Conservation (phyloP, 1,140 invertebrate species). For the Penaeus chinensis region DNA sequence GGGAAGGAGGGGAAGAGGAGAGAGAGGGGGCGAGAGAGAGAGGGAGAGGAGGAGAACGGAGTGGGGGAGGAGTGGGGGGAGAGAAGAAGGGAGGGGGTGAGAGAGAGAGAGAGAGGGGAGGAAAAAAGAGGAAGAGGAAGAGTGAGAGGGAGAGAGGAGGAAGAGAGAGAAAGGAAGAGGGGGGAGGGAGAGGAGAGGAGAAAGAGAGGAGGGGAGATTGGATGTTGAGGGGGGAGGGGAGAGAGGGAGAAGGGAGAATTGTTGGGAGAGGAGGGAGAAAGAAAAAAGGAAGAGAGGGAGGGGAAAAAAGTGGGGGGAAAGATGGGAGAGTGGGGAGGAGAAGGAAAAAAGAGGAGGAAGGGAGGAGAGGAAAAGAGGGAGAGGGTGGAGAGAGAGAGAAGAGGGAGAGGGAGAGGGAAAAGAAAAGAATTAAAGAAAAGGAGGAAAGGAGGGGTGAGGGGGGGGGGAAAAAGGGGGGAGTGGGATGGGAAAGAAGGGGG, state of each 20-base stretch:
- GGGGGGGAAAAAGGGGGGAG: not conserved
- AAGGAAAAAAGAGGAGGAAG: not conserved
- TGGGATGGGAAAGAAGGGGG: not conserved
- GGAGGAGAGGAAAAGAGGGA: not conserved
- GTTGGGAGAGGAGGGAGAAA: not conserved
- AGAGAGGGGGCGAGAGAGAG: not conserved
- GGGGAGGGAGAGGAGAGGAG: not conserved
- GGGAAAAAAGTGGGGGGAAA: not conserved
- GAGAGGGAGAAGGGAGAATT: not conserved
- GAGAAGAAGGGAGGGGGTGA: not conserved
- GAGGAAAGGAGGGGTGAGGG: not conserved
- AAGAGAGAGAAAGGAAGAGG: not conserved
- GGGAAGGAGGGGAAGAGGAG: not conserved
- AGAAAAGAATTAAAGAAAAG: not conserved
- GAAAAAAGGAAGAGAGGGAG: not conserved
- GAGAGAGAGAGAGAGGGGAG: not conserved
- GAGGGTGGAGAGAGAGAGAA: not conserved
- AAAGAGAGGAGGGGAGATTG: not conserved
- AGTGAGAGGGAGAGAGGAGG: not conserved
- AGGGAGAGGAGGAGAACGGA: not conserved
- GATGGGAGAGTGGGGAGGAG: not conserved
- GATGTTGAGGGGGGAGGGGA: not conserved
- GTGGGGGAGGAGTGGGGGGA: not conserved
- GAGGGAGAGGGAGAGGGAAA: not conserved
- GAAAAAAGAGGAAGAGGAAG: not conserved